Base-by-base conservation (phyloP, 1,140 invertebrate species). In the Macrobrachium nipponense region DNA sequence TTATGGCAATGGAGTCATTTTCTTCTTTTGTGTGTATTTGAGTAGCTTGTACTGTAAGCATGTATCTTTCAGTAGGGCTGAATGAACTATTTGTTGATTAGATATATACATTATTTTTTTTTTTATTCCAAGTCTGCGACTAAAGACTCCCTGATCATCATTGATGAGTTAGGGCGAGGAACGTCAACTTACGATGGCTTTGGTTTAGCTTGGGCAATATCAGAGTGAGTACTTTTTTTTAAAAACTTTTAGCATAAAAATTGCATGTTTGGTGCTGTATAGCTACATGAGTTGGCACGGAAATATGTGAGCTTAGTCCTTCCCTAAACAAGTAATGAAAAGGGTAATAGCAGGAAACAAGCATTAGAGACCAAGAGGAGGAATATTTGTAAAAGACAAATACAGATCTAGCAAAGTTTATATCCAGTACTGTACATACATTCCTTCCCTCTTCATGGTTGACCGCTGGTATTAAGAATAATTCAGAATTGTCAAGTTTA, bases 131-230 rank as follows among this genome's bases (percentile, higher is more conserved):
- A 98, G 96, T 95, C 94, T 62, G 97, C 97, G 0, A 98, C 97
- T 2, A 92, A 94, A 17, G 95, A 98, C 90, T n/a, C n/a, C 0
- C 92, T 99, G 14, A 95, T 99, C 2, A 95, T 99, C 43, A 97
- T 99, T 89, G 98, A 99, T 92, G 98, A 99, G 92, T 92, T n/a
- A 68, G 98, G 98, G 7, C 93, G 98, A 91, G 98, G 98, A n/a
- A 99, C 98, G 3, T 99, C 98, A 14, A 99, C 98, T 0, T 99
- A 97, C 91, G 98, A 99, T 92, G 98, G 98, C 2, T 99, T 98
- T 92, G 98, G 98, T 87, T 94, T 99, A 36, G 98, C 98, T 11
- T 99, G 97, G 96, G 95, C 98, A 10, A 98, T 99, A 90, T 97
- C 98, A 51, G 96, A 99, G 96, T 98, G 93, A 94, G 94, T 94